A percentile compares a stretch with the other conserved stretches of the same genome.
Evolutionary conservation across 2,113 vertebrate genomes (phyloP).

Genomic region (Oplegnathus fasciatus): DNA sequence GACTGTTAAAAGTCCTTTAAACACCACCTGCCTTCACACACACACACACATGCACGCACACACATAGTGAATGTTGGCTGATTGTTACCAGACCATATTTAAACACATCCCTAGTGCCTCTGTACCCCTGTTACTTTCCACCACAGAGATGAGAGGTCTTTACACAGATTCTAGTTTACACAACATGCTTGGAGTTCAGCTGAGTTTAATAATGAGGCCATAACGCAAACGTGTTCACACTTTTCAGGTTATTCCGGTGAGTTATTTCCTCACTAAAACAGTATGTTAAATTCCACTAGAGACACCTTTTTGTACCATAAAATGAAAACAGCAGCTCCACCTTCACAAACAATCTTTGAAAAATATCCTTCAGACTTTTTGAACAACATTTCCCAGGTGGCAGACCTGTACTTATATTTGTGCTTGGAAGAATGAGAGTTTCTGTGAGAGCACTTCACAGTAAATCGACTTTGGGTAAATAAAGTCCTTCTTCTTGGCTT

Average conservation of each 20-base stretch:
- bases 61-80: conserved; percentile 60
- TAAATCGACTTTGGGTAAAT: conserved; percentile 63
- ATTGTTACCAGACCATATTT: conserved; percentile 84
- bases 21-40: conserved; percentile 77
- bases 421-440: conserved; percentile 13
- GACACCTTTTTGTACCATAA: neutral
- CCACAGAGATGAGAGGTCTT: conserved; percentile 48
- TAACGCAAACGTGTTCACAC: conserved; percentile 35
- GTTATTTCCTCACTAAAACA: conserved; percentile 18
- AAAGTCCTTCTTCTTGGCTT: conserved; percentile 44
- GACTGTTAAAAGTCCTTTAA: conserved; percentile 77
- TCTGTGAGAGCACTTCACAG: conserved; percentile 57
- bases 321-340: conserved; percentile 32
- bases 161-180: conserved; percentile 46
- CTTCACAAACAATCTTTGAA: neutral
- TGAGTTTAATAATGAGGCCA: conserved; percentile 23
- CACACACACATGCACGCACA: conserved; percentile 26
- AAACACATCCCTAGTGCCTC: conserved; percentile 72
- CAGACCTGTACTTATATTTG: conserved; percentile 23
- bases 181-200: conserved; percentile 39
- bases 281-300: conserved; percentile 1
- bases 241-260: neutral
- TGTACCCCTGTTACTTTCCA: conserved; percentile 60
- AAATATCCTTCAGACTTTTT: conserved; percentile 9
- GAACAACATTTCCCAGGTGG: conserved; percentile 16